A percentile compares a stretch with the other conserved stretches of the same genome.
Evolutionary conservation across 1,140 invertebrate genomes (phyloP).

Genomic region (Thaumatotibia leucotreta): DNA sequence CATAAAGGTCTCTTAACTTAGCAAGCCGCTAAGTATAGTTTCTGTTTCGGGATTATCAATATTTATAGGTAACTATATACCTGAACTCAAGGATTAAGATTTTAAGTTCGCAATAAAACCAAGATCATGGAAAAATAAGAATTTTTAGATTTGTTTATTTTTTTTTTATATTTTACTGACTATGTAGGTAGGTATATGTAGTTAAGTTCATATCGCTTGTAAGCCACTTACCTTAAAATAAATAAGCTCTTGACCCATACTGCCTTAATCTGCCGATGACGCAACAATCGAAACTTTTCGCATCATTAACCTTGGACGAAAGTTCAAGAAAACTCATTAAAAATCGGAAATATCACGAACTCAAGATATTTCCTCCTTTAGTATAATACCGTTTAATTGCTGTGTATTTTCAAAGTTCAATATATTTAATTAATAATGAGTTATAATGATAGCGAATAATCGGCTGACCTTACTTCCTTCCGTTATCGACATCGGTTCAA

Average conservation of each 20-base stretch:
- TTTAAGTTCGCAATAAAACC: too few relatives aligned
- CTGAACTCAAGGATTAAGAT: too few relatives aligned
- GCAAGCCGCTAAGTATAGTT: too few relatives aligned
- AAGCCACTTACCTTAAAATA: too few relatives aligned
- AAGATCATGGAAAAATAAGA: too few relatives aligned
- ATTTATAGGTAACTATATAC: too few relatives aligned
- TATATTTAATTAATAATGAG: constrained; percentile 6
- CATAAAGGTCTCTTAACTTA: too few relatives aligned
- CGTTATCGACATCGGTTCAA: constrained; percentile 34
- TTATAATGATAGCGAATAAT: constrained; percentile 5
- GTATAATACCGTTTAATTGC: not conserved
- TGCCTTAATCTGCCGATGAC: not conserved
- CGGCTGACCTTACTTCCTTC: constrained; percentile 50
- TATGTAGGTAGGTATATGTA: too few relatives aligned
- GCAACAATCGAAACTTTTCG: not conserved
- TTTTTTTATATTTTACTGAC: too few relatives aligned
- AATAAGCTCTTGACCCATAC: not conserved
- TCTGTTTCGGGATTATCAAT: too few relatives aligned
- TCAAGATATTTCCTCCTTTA: not conserved
- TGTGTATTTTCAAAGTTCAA: constrained; percentile 1
- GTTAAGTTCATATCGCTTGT: too few relatives aligned
- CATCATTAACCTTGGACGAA: not conserved
- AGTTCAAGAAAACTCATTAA: not conserved
- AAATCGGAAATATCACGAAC: not conserved
- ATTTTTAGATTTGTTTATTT: too few relatives aligned